Percentiles rank a stretch among this genome's conserved stretches.
Conservation (phyloP, 2,797 vertebrate genomes). For the Gephyroberyx darwinii region DNA sequence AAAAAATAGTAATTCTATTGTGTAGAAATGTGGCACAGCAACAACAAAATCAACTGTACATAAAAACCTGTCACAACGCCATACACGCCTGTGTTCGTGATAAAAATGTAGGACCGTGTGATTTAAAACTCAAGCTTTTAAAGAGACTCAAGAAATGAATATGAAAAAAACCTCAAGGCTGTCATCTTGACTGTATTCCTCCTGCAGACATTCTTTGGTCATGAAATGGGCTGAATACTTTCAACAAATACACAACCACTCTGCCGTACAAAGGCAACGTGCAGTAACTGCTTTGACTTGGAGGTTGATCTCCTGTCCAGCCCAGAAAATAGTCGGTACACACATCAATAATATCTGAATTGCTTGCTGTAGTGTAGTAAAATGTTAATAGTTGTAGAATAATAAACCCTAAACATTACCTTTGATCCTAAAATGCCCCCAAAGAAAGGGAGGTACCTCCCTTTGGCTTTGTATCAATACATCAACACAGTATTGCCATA, state of each 20-base stretch:
- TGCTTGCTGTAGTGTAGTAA: too few relatives aligned
- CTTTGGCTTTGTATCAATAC: neutral
- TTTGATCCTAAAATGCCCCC: neutral
- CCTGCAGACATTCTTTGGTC: constrained; percentile 81
- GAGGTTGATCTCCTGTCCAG: too few relatives aligned
- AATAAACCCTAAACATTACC: too few relatives aligned
- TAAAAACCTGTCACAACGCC: constrained; percentile 36
- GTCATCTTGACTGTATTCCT: constrained; percentile 48
- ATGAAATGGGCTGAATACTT: constrained; percentile 61
- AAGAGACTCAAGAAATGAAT: constrained; percentile 27
- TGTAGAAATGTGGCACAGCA: constrained; percentile 56
- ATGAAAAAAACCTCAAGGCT: constrained; percentile 38
- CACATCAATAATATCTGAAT: too few relatives aligned
- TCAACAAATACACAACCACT: constrained; percentile 26
- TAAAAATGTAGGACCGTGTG: constrained; percentile 46
- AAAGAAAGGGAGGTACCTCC: neutral
- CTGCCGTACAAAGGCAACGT: constrained; percentile 67
- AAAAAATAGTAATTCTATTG: constrained; percentile 27
- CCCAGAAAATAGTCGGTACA: too few relatives aligned
- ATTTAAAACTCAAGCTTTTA: constrained; percentile 48
- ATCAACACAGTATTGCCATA: neutral
- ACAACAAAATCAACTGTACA: constrained; percentile 36
- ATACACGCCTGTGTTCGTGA: constrained; percentile 29
- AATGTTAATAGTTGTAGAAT: too few relatives aligned
- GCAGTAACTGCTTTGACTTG: constrained; percentile 34